Base-by-base conservation (phyloP, 2,797 vertebrate genomes). In the Melanogrammus aeglefinus region DNA sequence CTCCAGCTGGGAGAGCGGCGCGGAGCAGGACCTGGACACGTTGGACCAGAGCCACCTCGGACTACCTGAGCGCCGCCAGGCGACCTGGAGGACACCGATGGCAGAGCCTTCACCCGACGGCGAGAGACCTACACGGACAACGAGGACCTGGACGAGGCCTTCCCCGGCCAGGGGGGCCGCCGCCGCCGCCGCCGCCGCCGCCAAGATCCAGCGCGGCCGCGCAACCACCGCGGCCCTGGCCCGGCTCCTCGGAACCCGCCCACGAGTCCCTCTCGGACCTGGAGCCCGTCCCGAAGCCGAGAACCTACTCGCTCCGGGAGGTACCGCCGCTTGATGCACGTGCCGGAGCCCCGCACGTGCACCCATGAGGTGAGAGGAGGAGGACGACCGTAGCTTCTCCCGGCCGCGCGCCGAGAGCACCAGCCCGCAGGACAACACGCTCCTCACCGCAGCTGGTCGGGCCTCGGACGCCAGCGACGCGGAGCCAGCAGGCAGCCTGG, bases 31-130 rank as follows among this genome's bases (percentile, higher is more conserved):
- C 66, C 88, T 99, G 79, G 96, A 97, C 0, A 90, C 96, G 35
- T 87, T 96, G 14, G 94, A 92, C 81, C 94, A 86, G 0, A 88
- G 72, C 0, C 89, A 88, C 35, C 35, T 92, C 95, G 0, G 97
- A 97, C 14, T 98, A 99, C 87, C 95, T 99, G 77, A 98, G 96
- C 0, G 95, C 92, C 81, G 97, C 97, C 86, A 99, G 98, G 98
- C 0, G 97, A 99, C 91, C 96, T 97, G 0, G 98, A 99, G 0
- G 96, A 97, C 86, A 99, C 97, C 0, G 98, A 99, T 0, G 97
- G 94, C 0, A n/a, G 97, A 99, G 81, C 76, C 41, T 94, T 90
- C 86, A 95, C 94, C 94, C 0, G 94, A 95, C 0, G 93, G 91
- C 0, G 93, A 96, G 93, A 96, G 0, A 83, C 84, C 33, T 96